These are phyloP conservation scores for Sussaba pulchella DNA, from an alignment of 2,888 invertebrate genomes.

Conservation along the genomic window DNA sequence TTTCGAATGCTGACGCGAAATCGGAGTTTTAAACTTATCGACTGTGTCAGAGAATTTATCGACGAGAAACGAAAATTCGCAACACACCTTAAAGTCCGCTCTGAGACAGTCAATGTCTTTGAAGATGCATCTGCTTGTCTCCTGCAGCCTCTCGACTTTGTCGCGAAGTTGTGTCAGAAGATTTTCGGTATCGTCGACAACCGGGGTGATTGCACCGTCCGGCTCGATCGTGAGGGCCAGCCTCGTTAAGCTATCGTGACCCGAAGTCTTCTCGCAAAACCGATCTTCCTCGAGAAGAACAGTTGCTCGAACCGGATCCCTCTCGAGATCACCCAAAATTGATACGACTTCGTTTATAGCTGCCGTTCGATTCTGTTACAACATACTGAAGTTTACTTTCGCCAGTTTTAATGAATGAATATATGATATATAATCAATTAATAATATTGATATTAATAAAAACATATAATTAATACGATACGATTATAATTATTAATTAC, in stretches of 20 bases:
- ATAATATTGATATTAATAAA: too few relatives aligned
- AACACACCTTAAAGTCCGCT: constrained; percentile 76
- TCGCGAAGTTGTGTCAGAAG: constrained; percentile 73
- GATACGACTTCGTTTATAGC: constrained; percentile 74
- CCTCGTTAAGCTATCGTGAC: constrained; percentile 77
- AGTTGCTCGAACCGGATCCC: constrained; percentile 65
- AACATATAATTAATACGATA: too few relatives aligned
- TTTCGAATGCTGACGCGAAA: too few relatives aligned
- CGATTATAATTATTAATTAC: too few relatives aligned
- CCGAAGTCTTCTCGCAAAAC: constrained; percentile 71
- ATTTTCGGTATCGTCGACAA: constrained; percentile 66
- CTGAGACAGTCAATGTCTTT: constrained; percentile 75
- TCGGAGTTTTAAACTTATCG: too few relatives aligned
- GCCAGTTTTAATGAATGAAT: too few relatives aligned
- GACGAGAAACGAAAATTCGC: not conserved
- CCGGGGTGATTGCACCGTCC: constrained; percentile 68
- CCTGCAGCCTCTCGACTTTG: constrained; percentile 76
- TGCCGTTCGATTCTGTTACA: constrained; percentile 37
- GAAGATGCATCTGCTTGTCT: constrained; percentile 75
- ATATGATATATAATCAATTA: too few relatives aligned
- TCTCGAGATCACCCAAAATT: constrained; percentile 71
- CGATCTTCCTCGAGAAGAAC: constrained; percentile 73
- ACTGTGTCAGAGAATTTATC: not conserved
- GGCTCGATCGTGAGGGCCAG: constrained; percentile 77
- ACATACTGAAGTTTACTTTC: too few relatives aligned